These are phyloP conservation scores for Netelia fuscicornis DNA, from an alignment of 2,888 invertebrate genomes.

Conservation along the genomic window DNA sequence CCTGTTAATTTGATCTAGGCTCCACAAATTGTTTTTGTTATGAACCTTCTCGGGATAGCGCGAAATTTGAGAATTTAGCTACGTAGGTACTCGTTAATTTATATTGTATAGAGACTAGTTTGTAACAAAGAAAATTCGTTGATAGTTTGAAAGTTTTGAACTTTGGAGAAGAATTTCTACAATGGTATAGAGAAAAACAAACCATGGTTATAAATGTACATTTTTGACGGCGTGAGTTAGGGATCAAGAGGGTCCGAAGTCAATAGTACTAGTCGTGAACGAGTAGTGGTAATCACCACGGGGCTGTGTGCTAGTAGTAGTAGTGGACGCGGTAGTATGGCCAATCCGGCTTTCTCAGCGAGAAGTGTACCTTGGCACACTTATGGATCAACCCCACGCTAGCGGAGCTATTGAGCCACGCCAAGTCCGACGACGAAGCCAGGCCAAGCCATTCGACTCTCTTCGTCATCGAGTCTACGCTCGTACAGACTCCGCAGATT, in stretches of 20 bases:
- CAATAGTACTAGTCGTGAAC: slow-evolving; percentile 6
- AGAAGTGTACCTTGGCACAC: slow-evolving; percentile 85
- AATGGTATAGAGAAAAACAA: no score
- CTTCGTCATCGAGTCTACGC: slow-evolving; percentile 49
- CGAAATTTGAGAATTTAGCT: no score
- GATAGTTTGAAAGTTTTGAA: no score
- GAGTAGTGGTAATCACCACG: slow-evolving; percentile 50
- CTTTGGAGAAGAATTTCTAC: no score
- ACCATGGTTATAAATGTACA: no score
- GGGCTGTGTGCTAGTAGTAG: slow-evolving; percentile 61
- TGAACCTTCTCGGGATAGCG: no score
- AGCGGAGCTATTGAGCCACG: slow-evolving; percentile 25
- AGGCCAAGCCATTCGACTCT: slow-evolving; percentile 60
- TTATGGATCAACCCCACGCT: slow-evolving; percentile 77
- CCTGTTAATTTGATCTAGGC: no score
- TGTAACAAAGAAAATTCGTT: neutral
- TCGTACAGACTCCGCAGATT: slow-evolving; percentile 13
- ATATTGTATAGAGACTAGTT: neutral
- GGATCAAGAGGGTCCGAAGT: no score
- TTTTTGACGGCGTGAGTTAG: no score
- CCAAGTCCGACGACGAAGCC: slow-evolving; percentile 35
- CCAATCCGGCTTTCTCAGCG: slow-evolving; percentile 84
- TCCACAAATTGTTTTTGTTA: no score
- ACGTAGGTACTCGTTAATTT: neutral
- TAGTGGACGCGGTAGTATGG: slow-evolving; percentile 78